Evolutionary conservation across 2,888 invertebrate species (phyloP).

Genomic region (Hydriomena furcata): DNA sequence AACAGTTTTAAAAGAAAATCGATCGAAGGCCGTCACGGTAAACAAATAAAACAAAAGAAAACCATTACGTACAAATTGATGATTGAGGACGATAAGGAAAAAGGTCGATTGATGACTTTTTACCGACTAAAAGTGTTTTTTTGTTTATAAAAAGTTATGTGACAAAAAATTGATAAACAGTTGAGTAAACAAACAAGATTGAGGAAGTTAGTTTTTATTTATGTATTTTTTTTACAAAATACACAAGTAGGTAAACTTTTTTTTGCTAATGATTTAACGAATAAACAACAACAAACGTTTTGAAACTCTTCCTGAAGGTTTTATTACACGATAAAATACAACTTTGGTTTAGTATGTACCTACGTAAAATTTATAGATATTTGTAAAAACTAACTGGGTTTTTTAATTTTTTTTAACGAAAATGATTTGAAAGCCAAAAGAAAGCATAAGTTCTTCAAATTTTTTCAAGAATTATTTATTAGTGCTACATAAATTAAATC

Average conservation of each 20-base stretch:
- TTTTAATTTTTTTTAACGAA: no score
- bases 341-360: no score
- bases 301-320: background rate
- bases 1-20: conserved; percentile 34
- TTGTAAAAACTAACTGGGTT: no score
- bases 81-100: conserved; percentile 42
- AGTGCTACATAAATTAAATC: no score
- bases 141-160: conserved; percentile 16
- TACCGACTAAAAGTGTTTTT: conserved; percentile 24
- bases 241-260: no score
- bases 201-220: conserved; percentile 31
- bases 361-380: no score
- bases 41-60: conserved; percentile 43
- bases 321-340: no score
- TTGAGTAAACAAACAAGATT: conserved; percentile 20
- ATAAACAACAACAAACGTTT: background rate
- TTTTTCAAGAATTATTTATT: no score
- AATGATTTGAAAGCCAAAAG: no score
- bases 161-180: conserved; percentile 19
- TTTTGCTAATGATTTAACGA: background rate
- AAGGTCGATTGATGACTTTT: conserved; percentile 45
- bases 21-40: conserved; percentile 50
- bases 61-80: conserved; percentile 38
- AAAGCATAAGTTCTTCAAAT: no score
- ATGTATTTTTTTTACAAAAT: no score